Percentiles rank a stretch among this genome's conserved stretches.
These are phyloP conservation scores for Drosophila villosipedis DNA, from an alignment of 2,888 invertebrate genomes.

Conservation along the genomic window DNA sequence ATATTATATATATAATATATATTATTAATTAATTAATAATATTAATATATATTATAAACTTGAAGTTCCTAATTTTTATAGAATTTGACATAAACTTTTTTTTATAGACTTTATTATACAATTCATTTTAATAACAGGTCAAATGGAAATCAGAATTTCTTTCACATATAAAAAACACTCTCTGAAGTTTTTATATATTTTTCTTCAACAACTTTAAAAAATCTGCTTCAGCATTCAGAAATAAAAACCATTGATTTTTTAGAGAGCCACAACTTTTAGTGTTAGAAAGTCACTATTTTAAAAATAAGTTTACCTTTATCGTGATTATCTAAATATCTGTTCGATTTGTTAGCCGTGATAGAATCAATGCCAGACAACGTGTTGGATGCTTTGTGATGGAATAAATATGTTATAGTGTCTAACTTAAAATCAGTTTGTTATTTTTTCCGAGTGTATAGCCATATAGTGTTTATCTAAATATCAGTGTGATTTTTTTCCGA, in stretches of 20 bases:
- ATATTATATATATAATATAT: neutral
- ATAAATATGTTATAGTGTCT: neutral
- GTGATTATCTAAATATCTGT: neutral
- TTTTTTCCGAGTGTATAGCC: neutral
- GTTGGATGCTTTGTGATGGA: neutral
- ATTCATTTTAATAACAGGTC: neutral
- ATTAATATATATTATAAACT: neutral
- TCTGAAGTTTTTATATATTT: neutral
- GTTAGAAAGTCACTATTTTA: neutral
- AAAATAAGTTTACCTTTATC: neutral
- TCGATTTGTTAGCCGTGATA: neutral
- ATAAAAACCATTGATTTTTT: neutral
- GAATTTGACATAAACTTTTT: neutral
- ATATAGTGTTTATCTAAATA: neutral
- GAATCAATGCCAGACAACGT: neutral
- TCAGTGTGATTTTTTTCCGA: neutral
- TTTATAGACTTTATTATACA: no score
- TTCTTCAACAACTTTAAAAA: neutral
- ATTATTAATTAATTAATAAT: neutral
- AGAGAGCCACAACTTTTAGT: neutral
- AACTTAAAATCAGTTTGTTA: neutral
- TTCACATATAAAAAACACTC: neutral
- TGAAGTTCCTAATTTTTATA: neutral
- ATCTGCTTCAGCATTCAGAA: fast-evolving
- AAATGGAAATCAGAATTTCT: neutral